Conservation (phyloP, 2,113 vertebrate species). For the Gymnogyps californianus region DNA sequence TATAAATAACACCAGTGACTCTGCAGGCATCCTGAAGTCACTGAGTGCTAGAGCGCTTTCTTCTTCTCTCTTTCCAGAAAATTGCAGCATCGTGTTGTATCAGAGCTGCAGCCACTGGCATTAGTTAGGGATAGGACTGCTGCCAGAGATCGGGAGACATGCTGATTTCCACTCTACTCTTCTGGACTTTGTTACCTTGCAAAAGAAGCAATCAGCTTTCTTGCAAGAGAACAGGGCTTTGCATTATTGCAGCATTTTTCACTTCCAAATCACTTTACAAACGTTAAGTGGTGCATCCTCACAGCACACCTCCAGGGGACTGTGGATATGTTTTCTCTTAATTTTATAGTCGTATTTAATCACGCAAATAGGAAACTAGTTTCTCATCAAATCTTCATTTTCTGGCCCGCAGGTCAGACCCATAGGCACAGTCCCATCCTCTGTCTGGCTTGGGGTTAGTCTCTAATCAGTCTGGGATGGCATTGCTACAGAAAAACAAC, state of each 20-base stretch:
- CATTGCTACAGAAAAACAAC: background rate
- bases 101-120: background rate
- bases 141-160: background rate
- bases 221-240: background rate
- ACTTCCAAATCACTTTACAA: background rate
- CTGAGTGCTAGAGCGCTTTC: background rate
- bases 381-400: conserved; percentile 9
- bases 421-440: background rate
- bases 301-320: background rate
- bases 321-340: background rate
- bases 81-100: background rate
- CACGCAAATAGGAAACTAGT: background rate
- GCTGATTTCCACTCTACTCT: background rate
- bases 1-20: background rate
- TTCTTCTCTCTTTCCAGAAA: background rate
- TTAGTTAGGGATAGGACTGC: background rate
- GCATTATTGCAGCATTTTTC: background rate
- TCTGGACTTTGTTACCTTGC: background rate
- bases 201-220: background rate
- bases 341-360: background rate
- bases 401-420: background rate
- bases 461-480: background rate
- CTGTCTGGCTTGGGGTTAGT: background rate
- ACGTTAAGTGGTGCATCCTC: background rate
- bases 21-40: background rate